These are phyloP conservation scores for Poeciliopsis retropinna DNA, from an alignment of 2,113 vertebrate species.

Conservation along the genomic window DNA sequence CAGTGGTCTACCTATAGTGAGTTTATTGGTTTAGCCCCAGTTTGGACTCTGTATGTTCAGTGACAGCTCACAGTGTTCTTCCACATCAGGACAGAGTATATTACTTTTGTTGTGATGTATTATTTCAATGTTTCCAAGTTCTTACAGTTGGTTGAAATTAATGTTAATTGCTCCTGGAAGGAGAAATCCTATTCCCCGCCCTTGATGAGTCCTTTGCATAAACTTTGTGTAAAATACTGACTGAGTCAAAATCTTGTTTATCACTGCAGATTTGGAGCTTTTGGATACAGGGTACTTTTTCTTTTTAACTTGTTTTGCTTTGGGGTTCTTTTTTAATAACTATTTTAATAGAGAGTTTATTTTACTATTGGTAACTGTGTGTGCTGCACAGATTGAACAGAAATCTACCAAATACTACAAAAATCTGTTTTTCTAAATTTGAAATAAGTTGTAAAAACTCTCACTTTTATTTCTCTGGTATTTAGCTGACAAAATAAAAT, in stretches of 20 bases:
- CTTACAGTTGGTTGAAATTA: background rate
- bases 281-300: too few relatives aligned
- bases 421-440: background rate
- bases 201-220: too few relatives aligned
- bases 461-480: background rate
- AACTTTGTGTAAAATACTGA: too few relatives aligned
- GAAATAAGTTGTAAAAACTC: background rate
- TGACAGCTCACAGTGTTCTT: too few relatives aligned
- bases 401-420: background rate
- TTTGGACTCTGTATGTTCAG: background rate
- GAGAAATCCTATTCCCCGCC: too few relatives aligned
- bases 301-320: background rate
- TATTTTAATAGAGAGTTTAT: background rate
- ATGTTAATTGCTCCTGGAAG: too few relatives aligned
- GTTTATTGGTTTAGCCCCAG: background rate
- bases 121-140: background rate
- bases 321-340: background rate
- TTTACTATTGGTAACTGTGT: background rate
- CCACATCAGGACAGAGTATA: background rate
- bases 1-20: background rate
- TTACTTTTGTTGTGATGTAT: background rate
- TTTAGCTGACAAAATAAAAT: background rate
- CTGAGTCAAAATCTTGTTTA: too few relatives aligned
- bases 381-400: background rate
- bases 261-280: background rate